Evolutionary conservation across 2,888 invertebrate genomes (phyloP).

Genomic region (Eubasilissa splendida): DNA sequence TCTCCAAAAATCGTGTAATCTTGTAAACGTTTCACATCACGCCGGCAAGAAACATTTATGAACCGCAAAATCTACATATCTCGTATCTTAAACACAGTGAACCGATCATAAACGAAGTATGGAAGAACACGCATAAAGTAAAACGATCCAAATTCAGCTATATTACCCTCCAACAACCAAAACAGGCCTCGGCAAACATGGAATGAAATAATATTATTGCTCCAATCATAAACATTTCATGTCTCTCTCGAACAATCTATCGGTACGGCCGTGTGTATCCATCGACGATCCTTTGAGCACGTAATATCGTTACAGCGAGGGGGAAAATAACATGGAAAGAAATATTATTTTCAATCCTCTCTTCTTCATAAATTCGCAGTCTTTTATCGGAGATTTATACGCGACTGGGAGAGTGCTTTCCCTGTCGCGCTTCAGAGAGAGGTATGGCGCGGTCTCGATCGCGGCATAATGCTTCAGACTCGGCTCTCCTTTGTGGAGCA

Average conservation of each 20-base stretch:
- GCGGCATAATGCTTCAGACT: slow-evolving; percentile 35
- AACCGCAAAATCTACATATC: slow-evolving; percentile 21
- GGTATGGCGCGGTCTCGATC: slow-evolving; percentile 20
- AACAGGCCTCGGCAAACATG: slow-evolving; percentile 41
- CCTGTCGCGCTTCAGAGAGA: background rate
- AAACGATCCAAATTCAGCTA: slow-evolving; percentile 37
- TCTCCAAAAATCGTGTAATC: background rate
- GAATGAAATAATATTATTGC: slow-evolving; percentile 50
- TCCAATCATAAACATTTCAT: slow-evolving; percentile 51
- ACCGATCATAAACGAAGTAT: slow-evolving; percentile 22
- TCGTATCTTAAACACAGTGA: slow-evolving; percentile 15
- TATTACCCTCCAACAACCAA: slow-evolving; percentile 26
- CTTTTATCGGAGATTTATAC: slow-evolving; percentile 53
- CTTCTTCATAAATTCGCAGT: slow-evolving; percentile 56
- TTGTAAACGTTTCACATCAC: slow-evolving; percentile 34
- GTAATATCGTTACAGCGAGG: slow-evolving; percentile 54
- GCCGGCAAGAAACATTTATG: slow-evolving; percentile 18
- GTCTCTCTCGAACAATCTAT: slow-evolving; percentile 43
- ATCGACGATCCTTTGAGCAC: slow-evolving; percentile 50
- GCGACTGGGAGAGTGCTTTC: slow-evolving; percentile 28
- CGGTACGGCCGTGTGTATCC: slow-evolving; percentile 43
- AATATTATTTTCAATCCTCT: slow-evolving; percentile 53
- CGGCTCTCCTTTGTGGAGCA: slow-evolving; percentile 39
- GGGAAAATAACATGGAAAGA: slow-evolving; percentile 48
- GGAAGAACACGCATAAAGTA: slow-evolving; percentile 34